Evolutionary conservation across 2,797 vertebrate genomes (phyloP), one percentile per base, ranked within the genome.

Genomic region (Sebastiscus albofasciatus): DNA sequence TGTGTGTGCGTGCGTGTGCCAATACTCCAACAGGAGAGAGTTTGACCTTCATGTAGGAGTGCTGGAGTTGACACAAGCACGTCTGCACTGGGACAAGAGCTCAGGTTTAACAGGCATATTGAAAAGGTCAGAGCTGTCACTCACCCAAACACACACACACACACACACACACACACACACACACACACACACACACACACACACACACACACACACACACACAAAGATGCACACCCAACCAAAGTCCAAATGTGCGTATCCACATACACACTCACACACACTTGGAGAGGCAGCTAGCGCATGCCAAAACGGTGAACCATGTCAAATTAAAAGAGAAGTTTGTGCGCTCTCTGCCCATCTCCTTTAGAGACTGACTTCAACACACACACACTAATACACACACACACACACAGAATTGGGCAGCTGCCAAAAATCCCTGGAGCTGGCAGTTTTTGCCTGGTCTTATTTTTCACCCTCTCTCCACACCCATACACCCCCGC

Each of bases 61-160:
- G 92, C 93, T 84, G 89, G 81, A 92, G 94, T 94, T 95, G 96
- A 95, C 95, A 96, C 93, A 95, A 82, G 90, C 87, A 91, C 89
- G 92, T 96, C 94, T 94, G 94, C 92, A 80, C 92, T 85, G 89
- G 94, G 93, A 94, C 90, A 91, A 91, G 86, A 89, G 91, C 93
- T 94, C 90, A 89, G 92, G 93, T 95, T 94, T 94, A 94, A 93
- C 92, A 89, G 91, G 96, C 94, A 95, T 95, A 95, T 93, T 96
- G 93, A 96, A 96, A 96, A 96, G 95, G 96, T 96, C 94, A 95
- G 81, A 89, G 89, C 95, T 96, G 95, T 95, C 95, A 95, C 81
- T 95, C 95, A 95, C 80, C 80, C 81, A 75, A 65, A 80, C 67
- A 62, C 80, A 74, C 80, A 75, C 80, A 76, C 68, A 65, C 55